Conservation (phyloP, 2,888 invertebrate species). For the Branchipolynoe longqiensis region DNA sequence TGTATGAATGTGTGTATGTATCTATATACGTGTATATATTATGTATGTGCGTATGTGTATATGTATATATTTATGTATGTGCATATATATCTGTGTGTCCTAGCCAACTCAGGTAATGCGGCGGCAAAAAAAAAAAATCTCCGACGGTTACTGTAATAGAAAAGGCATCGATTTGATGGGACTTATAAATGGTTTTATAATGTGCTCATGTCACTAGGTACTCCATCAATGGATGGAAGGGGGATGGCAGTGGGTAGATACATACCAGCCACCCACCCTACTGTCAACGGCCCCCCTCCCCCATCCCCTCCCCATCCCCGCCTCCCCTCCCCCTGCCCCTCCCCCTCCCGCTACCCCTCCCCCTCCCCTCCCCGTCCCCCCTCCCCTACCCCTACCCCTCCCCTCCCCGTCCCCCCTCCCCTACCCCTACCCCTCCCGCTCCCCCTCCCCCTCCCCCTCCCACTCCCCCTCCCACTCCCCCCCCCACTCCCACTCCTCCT, state of each 20-base stretch:
- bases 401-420: background rate
- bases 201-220: background rate
- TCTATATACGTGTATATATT: too few relatives aligned
- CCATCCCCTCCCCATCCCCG: background rate
- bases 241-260: too few relatives aligned
- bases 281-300: background rate
- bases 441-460: background rate
- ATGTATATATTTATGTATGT: too few relatives aligned
- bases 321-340: background rate
- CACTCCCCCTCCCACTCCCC: background rate
- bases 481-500: background rate
- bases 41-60: too few relatives aligned
- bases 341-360: background rate
- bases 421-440: background rate
- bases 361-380: background rate
- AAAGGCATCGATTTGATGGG: conserved; percentile 1
- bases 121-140: too few relatives aligned
- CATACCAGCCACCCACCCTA: too few relatives aligned
- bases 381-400: background rate
- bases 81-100: too few relatives aligned
- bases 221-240: background rate
- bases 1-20: too few relatives aligned
- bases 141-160: background rate
- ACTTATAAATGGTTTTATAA: conserved; percentile 14
- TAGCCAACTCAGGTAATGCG: too few relatives aligned